Conservation (phyloP, 1,140 invertebrate genomes). For the Neocloeon triangulifer region DNA sequence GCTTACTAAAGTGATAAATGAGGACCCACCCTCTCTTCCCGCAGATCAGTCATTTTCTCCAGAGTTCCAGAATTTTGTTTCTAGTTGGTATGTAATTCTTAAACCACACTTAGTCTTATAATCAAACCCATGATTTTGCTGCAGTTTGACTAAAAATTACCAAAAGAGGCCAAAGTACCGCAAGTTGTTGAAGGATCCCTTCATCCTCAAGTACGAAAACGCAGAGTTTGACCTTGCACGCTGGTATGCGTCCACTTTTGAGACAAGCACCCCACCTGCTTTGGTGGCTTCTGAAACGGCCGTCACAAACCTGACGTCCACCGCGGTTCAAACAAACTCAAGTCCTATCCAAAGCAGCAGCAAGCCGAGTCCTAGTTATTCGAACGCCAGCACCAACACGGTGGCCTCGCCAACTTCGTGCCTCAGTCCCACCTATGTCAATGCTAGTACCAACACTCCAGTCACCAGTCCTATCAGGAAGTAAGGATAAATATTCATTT, state of each 20-base stretch:
- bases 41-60: conserved; percentile 46
- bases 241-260: conserved; percentile 32
- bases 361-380: no score
- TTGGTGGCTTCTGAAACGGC: neutral
- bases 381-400: no score
- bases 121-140: conserved; percentile 17
- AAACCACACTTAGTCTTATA: neutral
- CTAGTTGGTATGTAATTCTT: conserved; percentile 3
- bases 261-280: conserved; percentile 7
- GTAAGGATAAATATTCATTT: no score
- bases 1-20: conserved; percentile 65
- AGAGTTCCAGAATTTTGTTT: conserved; percentile 67
- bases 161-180: conserved; percentile 83
- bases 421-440: neutral
- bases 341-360: no score
- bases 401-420: neutral
- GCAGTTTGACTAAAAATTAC: conserved; percentile 89
- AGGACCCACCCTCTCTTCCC: conserved; percentile 67
- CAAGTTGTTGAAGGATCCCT: conserved; percentile 71
- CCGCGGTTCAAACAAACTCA: neutral
- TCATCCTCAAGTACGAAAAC: conserved; percentile 58
- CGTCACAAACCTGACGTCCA: neutral
- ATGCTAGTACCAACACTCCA: no score
- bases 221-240: conserved; percentile 48
- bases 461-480: no score